phyloP scores from a whole-genome alignment of 1,140 invertebrate genomes.

The Drosophila auraria region DNA sequence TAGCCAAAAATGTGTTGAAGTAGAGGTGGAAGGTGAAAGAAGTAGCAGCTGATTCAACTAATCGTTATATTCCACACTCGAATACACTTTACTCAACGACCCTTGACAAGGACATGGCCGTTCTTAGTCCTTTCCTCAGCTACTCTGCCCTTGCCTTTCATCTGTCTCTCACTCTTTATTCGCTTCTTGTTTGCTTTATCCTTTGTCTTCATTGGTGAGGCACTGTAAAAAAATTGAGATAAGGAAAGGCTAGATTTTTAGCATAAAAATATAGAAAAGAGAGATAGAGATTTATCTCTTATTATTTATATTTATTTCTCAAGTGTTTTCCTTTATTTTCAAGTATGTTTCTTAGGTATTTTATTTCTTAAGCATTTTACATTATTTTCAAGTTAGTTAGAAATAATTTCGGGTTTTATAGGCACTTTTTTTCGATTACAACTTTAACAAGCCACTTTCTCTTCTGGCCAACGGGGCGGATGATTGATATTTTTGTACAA shows the following conservation, averaged over 20 bases:
- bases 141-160: no score
- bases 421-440: no score
- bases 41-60: slow-evolving; percentile 50
- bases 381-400: no score
- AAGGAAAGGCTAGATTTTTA: background rate
- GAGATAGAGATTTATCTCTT: no score
- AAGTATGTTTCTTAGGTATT: no score
- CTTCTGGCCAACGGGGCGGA: background rate
- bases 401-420: no score
- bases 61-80: slow-evolving; percentile 61
- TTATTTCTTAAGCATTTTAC: background rate
- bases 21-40: background rate
- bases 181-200: slow-evolving; percentile 14
- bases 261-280: no score
- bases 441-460: no score
- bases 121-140: slow-evolving; percentile 20
- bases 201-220: slow-evolving; percentile 4
- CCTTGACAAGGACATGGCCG: slow-evolving; percentile 46
- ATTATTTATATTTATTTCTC: no score
- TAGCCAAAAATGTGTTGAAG: slow-evolving; percentile 5
- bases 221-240: slow-evolving; percentile 7
- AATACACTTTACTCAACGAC: slow-evolving; percentile 61
- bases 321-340: background rate
- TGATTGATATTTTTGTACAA: slow-evolving; percentile 1
- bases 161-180: background rate